phyloP scores from a whole-genome alignment of 2,113 vertebrate genomes.

The Stegostoma tigrinum region DNA sequence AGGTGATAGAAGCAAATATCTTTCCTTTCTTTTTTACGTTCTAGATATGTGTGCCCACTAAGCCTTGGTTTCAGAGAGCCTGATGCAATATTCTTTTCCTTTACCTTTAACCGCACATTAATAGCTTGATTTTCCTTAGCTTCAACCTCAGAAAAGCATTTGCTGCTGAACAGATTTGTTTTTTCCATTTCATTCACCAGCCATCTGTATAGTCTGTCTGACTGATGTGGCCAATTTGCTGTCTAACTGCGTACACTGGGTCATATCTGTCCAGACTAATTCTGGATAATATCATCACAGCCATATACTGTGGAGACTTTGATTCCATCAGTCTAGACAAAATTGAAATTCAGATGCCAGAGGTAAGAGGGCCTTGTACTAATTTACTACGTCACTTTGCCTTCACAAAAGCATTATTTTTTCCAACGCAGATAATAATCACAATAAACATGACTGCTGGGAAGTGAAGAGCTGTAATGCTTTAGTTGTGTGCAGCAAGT shows the following conservation, averaged over 20 bases:
- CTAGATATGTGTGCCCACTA: not conserved
- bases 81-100: not conserved
- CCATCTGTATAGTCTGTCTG: not conserved
- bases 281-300: not conserved
- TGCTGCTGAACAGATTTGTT: not conserved
- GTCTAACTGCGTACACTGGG: not conserved
- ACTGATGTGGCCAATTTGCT: slow-evolving; percentile 24
- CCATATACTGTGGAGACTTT: not conserved
- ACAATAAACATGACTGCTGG: not conserved
- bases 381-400: not conserved
- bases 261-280: slow-evolving; percentile 16
- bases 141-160: slow-evolving; percentile 19
- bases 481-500: not conserved
- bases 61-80: not conserved
- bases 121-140: not conserved
- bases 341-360: slow-evolving; percentile 10
- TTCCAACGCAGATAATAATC: not conserved
- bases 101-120: not conserved
- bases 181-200: slow-evolving; percentile 28
- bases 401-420: not conserved
- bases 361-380: not conserved
- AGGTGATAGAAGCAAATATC: not conserved
- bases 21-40: not conserved
- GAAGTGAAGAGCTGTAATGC: not conserved
- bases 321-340: slow-evolving; percentile 4